Evolutionary conservation across 2,113 vertebrate genomes (phyloP).

Genomic region (Calypte anna): DNA sequence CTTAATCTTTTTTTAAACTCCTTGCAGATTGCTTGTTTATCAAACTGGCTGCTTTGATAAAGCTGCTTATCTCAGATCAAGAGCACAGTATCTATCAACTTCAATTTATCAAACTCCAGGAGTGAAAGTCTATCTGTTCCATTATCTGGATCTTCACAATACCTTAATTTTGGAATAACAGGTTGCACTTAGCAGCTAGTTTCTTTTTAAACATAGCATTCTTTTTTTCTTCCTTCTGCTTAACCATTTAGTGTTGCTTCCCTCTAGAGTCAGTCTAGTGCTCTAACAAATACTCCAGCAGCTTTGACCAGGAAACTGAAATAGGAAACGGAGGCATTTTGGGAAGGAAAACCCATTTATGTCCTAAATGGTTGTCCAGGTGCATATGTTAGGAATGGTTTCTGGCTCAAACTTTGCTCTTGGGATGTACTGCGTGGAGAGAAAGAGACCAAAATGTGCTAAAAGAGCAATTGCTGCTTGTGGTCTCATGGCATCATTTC

Average conservation of each 20-base stretch:
- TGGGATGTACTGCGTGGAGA: neutral
- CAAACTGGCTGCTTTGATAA: constrained; percentile 27
- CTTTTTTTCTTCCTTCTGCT: neutral
- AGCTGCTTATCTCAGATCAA: constrained; percentile 14
- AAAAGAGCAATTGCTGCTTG: neutral
- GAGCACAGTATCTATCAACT: neutral
- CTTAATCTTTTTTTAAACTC: constrained; percentile 28
- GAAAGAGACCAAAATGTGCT: neutral
- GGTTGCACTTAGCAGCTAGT: neutral
- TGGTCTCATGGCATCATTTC: neutral
- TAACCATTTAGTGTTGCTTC: neutral
- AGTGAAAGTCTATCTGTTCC: neutral
- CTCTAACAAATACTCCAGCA: neutral
- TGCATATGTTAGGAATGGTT: neutral
- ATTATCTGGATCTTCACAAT: neutral
- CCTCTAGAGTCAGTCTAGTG: neutral
- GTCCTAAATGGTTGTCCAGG: neutral
- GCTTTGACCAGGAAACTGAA: neutral
- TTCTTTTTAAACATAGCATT: neutral
- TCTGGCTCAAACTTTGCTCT: neutral
- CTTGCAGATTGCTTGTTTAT: constrained; percentile 16
- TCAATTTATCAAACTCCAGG: constrained; percentile 3
- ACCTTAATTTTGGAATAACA: neutral
- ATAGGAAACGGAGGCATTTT: neutral
- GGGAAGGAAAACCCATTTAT: neutral